Base-by-base conservation (phyloP, 2,797 vertebrate species). In the Pachyuromys duprasi region DNA sequence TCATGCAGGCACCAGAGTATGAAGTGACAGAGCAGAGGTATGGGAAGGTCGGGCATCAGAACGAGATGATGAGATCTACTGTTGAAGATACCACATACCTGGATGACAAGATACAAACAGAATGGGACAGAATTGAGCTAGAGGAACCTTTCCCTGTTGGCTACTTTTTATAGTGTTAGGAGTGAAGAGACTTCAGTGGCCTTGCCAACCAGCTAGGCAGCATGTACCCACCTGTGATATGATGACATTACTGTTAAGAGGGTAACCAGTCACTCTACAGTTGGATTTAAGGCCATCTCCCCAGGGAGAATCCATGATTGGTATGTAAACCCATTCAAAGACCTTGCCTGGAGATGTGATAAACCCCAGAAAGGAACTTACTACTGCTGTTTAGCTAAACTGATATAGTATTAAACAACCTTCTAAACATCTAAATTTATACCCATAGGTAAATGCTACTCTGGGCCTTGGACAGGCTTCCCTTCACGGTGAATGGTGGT, bases 31-130 rank as follows among this genome's bases (percentile, higher is more conserved):
- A 31, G 31, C 20, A 18, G 36, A 74, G 26, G n/a, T n/a, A 8
- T 3, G 8, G 76, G 72, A 31, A 20, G 39, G n/a, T 55, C 0
- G 1, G 0, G 0, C 8, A 1, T 22, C 0, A 5, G 69, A 49
- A 11, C 3, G 5, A 42, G 60, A 42, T 42, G 39, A 63, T 63
- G 28, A 28, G 15, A 63, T 24, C 22, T 15, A 26, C 60, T 39
- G n/a, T 55, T 60, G 57, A 28, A 81, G 57, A 82, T 14, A 28
- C 14, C 36, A 42, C n/a, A 60, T 6, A 31, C 26, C 60, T 45
- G 81, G 36, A 45, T 45, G 5, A 20, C 2, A 83, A 65, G 39
- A 42, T 45, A 31, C 11, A 45, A 6, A 63, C 26, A 63, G 31
- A 65, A 20, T 3, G 20, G 28, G 26, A 39, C 45, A 45, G 8